Conservation (phyloP, 2,888 invertebrate genomes). For the Synanthedon myopaeformis region DNA sequence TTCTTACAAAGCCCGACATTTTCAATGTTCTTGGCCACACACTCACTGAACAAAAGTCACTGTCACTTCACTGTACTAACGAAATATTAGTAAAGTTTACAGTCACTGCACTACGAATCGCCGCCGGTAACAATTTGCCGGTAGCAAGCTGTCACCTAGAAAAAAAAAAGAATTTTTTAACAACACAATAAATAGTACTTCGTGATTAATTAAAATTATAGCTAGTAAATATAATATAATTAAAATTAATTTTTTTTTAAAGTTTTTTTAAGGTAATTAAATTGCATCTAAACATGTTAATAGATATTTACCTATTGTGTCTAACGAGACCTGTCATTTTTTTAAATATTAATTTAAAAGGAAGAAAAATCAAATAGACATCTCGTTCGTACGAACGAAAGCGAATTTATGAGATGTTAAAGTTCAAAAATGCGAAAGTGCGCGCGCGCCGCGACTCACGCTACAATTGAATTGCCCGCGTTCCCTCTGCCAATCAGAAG, state of each 20-base stretch:
- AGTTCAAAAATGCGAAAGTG: constrained; percentile 50
- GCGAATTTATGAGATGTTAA: constrained; percentile 43
- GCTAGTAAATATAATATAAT: too few species aligned
- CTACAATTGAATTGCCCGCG: constrained; percentile 60
- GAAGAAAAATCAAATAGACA: constrained; percentile 20
- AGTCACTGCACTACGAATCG: constrained; percentile 18
- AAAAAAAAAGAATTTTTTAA: constrained; percentile 18
- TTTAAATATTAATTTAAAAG: constrained; percentile 12
- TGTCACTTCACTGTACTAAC: constrained; percentile 36
- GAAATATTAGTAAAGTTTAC: constrained; percentile 2
- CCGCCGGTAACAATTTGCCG: constrained; percentile 46
- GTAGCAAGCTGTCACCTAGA: constrained; percentile 58
- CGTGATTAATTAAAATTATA: too few species aligned
- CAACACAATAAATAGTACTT: background rate
- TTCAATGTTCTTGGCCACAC: constrained; percentile 25
- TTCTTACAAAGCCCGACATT: constrained; percentile 75
- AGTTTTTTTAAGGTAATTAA: background rate
- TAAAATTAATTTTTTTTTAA: background rate
- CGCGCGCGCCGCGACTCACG: constrained; percentile 40
- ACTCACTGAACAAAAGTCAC: constrained; percentile 6
- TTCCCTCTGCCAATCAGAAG: constrained; percentile 36
- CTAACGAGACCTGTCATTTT: constrained; percentile 17
- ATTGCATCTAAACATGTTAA: background rate
- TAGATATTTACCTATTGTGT: constrained; percentile 18
- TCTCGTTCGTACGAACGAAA: constrained; percentile 51